Base-by-base conservation (phyloP, 2,888 invertebrate genomes). In the Tachina fera region DNA sequence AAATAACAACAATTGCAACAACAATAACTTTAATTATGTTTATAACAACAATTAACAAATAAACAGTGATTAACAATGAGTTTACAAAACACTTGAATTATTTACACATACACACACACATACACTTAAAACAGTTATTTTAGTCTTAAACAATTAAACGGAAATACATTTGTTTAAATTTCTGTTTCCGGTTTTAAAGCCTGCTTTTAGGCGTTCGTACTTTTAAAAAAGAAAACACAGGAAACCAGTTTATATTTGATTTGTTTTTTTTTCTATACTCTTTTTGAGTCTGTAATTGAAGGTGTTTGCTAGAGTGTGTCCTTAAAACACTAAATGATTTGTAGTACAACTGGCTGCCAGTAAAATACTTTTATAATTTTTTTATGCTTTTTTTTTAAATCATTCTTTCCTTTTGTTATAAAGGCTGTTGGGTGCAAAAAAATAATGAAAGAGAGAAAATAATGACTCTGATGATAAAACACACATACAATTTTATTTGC, bases 21-120 rank as follows among this genome's bases (percentile, higher is more conserved):
- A 65, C 8, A 22, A 11, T 49, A 14, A 39, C 31, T 19, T 60
- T 31, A 43, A 70, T 53, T 31, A 41, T 51, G 19, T 53, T 79
- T 45, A 60, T 43, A 75, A 68, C 53, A 81, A 74, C 68, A 75
- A 53, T 81, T 75, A 70, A 70, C 61, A 76, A 82, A 56, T 65
- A 65, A 63, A n/a, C 47, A 82, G 53, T 16, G 47, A 61, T 47
- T 68, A 61, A 68, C 39, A 60, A 53, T 53, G 16, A 53, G 49
- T 10, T 53, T 31, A 68, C 16, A 8, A 43, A 58, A 65, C 56
- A 56, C 16, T 56, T 43, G 10, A 41, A 56, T 9, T 31, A 45
- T 53, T 14, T 65, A n/a, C 19, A 56, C 22, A 11, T 14, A 19
- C 45, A 31, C 19, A 11, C 41, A 47, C 49, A 65, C 31, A 31